A percentile compares a stretch with the other conserved stretches of the same genome.
Conservation (phyloP, 2,797 vertebrate species). For the Sebastes matsubarae region DNA sequence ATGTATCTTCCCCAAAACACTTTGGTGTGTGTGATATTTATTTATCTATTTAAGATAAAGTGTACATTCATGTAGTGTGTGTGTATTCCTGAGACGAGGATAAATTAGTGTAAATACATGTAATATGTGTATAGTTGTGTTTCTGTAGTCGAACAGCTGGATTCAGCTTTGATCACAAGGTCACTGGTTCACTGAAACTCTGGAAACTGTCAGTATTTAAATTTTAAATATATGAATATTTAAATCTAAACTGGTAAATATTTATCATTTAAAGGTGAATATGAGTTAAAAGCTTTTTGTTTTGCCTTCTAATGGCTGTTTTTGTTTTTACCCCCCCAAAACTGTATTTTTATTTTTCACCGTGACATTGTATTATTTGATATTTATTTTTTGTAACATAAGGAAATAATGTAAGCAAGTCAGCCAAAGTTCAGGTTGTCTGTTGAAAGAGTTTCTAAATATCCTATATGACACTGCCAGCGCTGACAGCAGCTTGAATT, state of each 20-base stretch:
- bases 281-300: background rate
- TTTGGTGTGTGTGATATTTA: conserved; percentile 32
- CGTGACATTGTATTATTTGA: background rate
- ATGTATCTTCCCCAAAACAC: conserved; percentile 43
- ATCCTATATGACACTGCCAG: conserved; percentile 33
- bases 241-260: background rate
- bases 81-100: background rate
- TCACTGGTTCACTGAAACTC: background rate
- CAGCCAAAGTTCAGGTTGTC: conserved; percentile 23
- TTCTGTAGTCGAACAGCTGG: background rate
- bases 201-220: background rate
- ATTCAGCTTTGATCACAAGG: background rate
- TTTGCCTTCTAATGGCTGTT: background rate
- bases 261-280: background rate
- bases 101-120: conserved; percentile 23
- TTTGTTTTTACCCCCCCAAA: background rate
- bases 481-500: background rate
- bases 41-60: conserved; percentile 56
- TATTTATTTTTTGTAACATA: conserved; percentile 1
- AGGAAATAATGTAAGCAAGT: background rate
- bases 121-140: conserved; percentile 12
- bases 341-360: background rate
- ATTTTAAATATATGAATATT: background rate
- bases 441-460: background rate
- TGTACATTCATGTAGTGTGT: conserved; percentile 53